A percentile compares a stretch with the other conserved stretches of the same genome.
Evolutionary conservation across 2,888 invertebrate genomes (phyloP).

Genomic region (Diabrotica balteata): DNA sequence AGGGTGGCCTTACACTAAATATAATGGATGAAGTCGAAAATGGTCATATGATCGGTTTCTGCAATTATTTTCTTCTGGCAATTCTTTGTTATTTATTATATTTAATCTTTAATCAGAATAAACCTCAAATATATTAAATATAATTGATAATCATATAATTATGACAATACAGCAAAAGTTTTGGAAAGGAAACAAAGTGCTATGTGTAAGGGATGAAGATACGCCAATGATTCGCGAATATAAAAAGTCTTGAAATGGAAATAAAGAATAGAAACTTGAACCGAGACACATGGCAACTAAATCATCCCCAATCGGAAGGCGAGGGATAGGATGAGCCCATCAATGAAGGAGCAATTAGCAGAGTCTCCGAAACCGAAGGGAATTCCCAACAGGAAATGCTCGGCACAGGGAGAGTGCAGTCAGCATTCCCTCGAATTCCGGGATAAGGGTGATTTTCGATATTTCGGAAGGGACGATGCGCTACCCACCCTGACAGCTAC

Average conservation of each 20-base stretch:
- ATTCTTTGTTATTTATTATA: no score
- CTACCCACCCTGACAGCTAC: slow-evolving; percentile 23
- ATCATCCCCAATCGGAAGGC: slow-evolving; percentile 16
- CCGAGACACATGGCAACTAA: slow-evolving; percentile 35
- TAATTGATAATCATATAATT: no score
- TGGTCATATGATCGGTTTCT: no score
- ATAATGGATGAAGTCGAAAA: no score
- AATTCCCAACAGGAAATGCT: slow-evolving; percentile 53
- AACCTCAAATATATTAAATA: no score
- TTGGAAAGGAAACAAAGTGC: no score
- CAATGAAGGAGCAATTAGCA: slow-evolving; percentile 56
- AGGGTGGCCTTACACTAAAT: no score
- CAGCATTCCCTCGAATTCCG: slow-evolving; percentile 18
- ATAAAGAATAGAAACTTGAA: not conserved
- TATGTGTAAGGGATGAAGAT: no score
- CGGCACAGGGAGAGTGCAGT: slow-evolving; percentile 30
- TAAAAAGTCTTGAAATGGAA: not conserved
- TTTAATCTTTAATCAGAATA: no score
- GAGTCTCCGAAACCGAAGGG: slow-evolving; percentile 58
- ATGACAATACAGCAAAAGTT: no score
- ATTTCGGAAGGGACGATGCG: slow-evolving; percentile 27
- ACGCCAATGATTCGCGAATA: no score
- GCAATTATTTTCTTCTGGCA: no score
- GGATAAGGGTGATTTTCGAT: slow-evolving; percentile 26
- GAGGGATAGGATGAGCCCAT: slow-evolving; percentile 4